Percentiles rank a stretch among this genome's conserved stretches.
Conservation (phyloP, 2,113 vertebrate species). For the Paradisaea rubra region DNA sequence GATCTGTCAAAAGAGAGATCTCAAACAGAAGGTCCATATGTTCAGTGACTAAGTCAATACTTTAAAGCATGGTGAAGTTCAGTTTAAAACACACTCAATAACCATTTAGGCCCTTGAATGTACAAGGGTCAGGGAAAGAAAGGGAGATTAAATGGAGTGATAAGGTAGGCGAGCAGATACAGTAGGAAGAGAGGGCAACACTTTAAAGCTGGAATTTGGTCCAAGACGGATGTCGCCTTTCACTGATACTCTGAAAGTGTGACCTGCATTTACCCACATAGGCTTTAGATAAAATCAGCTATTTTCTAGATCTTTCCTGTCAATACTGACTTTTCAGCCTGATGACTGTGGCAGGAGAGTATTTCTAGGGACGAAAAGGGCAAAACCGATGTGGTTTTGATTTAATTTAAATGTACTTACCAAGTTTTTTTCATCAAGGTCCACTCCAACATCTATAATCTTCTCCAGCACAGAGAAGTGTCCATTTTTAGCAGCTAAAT, state of each 20-base stretch:
- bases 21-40: conserved; percentile 27
- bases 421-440: conserved; percentile 74
- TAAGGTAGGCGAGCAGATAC: background rate
- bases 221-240: background rate
- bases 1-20: background rate
- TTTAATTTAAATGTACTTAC: conserved; percentile 65
- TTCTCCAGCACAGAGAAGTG: conserved; percentile 74
- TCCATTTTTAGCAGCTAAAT: conserved; percentile 79
- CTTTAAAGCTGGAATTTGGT: background rate
- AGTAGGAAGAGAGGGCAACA: background rate
- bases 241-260: background rate
- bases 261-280: background rate
- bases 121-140: background rate
- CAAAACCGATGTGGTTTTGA: background rate
- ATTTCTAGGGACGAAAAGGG: background rate
- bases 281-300: background rate
- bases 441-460: conserved; percentile 73
- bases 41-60: conserved; percentile 32
- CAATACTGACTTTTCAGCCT: background rate
- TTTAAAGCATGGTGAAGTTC: background rate
- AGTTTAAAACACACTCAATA: conserved; percentile 32
- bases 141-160: conserved; percentile 3
- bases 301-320: background rate
- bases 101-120: conserved; percentile 4
- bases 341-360: background rate